Evolutionary conservation across 2,888 invertebrate genomes (phyloP).

Genomic region (Romanomermis culicivorax): DNA sequence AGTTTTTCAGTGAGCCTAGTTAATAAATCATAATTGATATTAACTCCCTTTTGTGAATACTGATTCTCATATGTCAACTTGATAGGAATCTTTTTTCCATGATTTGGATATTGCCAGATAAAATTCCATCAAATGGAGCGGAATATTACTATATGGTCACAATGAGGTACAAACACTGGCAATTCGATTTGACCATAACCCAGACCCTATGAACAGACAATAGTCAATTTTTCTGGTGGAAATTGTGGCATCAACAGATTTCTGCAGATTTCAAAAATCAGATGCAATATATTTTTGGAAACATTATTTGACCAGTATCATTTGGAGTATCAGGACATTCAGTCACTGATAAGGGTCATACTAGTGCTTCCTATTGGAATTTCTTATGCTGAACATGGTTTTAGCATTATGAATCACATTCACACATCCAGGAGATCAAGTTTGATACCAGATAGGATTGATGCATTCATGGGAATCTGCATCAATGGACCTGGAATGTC

Average conservation of each 20-base stretch:
- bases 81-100: too few relatives aligned
- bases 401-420: conserved; percentile 6
- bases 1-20: too few relatives aligned
- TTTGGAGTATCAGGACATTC: too few relatives aligned
- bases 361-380: conserved; percentile 1
- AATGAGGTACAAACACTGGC: not conserved
- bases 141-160: not conserved
- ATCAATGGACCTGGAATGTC: too few relatives aligned
- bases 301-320: not conserved
- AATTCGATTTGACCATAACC: not conserved
- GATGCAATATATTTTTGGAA: not conserved
- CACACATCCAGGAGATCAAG: not conserved
- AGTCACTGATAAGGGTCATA: not conserved
- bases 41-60: too few relatives aligned
- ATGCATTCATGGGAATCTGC: too few relatives aligned
- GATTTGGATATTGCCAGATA: not conserved
- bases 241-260: not conserved
- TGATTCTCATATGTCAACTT: too few relatives aligned
- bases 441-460: not conserved
- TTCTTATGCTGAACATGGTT: conserved; percentile 5
- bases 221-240: not conserved
- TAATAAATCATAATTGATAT: too few relatives aligned
- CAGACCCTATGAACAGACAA: not conserved
- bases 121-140: not conserved
- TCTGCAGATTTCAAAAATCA: not conserved